Evolutionary conservation across 2,797 vertebrate genomes (phyloP), one percentile per base, ranked within the genome.

Genomic region (Anguilla marmorata): DNA sequence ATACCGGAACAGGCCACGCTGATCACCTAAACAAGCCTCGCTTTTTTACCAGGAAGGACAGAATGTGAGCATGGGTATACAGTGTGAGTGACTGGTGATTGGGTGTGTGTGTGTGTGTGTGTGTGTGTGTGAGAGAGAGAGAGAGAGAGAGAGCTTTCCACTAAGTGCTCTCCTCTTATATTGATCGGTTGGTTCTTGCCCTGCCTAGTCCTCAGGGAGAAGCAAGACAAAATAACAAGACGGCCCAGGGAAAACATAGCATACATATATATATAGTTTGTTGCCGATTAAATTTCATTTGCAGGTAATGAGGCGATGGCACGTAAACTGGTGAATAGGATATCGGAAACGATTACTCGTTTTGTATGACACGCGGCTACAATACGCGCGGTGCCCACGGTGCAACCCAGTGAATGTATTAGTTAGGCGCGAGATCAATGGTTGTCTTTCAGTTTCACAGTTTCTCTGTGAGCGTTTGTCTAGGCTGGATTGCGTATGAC

Each of bases 131-230:
- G 58, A 63, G 60, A 85, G 56, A 69, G 58, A 48, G 82, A 30
- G 69, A 33, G 8, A 33, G 69, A 37, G 69, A 30, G 69, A 37
- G 27, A 84, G 37, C 16, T 8, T 69, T 37, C 72, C 72, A 69
- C n/a, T 60, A 88, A 79, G 82, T 79, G 85, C 24, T n/a, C 37
- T 74, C 69, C 19, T 88, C 69, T 85, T n/a, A 12, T 84, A 88
- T 88, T 79, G 89, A 87, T 87, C 58, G 85, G 63, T 63, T 74
- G 66, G 48, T 48, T 27, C 52, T 58, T 83, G 87, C 89, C 76
- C 89, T 87, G 87, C 87, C 87, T 84, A 89, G 87, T 86, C 89
- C 85, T 85, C 66, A 50, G 85, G 56, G 86, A 41, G 54, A 58
- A 86, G 63, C 80, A 63, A 50, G 50, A 86, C 84, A 89, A 66